Evolutionary conservation across 35 echinoderm and acorn worm species (phyloP), one percentile per base, ranked within the genome.

Genomic region (Diadema setosum): DNA sequence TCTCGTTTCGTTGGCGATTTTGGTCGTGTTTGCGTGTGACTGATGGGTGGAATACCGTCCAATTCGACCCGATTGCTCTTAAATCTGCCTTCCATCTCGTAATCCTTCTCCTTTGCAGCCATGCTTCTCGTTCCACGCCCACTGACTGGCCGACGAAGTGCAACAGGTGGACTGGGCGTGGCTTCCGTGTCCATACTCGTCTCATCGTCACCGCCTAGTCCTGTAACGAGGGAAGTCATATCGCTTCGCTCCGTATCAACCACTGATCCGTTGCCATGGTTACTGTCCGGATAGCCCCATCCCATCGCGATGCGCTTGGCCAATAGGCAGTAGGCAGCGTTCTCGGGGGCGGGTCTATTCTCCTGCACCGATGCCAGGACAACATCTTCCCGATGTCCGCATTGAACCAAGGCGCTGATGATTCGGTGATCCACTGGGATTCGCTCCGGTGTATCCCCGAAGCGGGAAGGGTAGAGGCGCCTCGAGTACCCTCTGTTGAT

Each of bases 201-300:
- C 2, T 26, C 34, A 78, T 78, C 73, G 73, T 44, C 73, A 14
- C 27, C 73, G 73, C 73, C 73, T 5, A 18, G 7, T n/a, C 73
- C 73, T n/a, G 73, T 78, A 12, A 44, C 9, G 35, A 42, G 27
- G n/a, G 35, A 41, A 5, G 37, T 36, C 73, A 78, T 39, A 33
- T 78, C 73, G 40, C 73, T 78, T 5, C 73, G 33, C 11, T 78
- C 73, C 27, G 35, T 44, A 8, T 44, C 73, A 11, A 78, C n/a
- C 0, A 7, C 35, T 20, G 30, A 29, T 18, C n/a, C 33, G 30
- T 75, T 75, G n/a, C 69, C 69, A 43, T 78, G 15, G 40, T 44
- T 44, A 23, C 88, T 69, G 9, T 97, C 95, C 15, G 95, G 95
- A 78, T 85, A 94, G 35, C 95, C 95, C 78, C 88, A 97, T 15